Percentiles rank a stretch among this genome's conserved stretches.
Evolutionary conservation across 2,888 invertebrate genomes (phyloP).

Genomic region (Ormyrus nitidulus): DNA sequence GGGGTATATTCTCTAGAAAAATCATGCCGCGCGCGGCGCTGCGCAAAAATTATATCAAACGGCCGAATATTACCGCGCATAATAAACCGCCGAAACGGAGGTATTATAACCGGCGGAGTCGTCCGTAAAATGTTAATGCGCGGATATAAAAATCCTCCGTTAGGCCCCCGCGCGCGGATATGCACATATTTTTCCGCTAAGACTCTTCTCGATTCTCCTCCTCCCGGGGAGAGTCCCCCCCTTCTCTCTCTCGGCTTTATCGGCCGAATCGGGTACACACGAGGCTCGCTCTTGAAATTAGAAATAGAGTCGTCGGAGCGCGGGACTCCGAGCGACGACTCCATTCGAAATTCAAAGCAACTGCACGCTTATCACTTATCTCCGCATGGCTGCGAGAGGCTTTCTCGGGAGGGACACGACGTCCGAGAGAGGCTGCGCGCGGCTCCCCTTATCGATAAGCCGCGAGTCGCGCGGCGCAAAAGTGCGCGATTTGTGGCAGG

Average conservation of each 20-base stretch:
- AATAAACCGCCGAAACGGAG: no score
- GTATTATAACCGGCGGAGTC: no score
- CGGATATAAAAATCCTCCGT: no score
- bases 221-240: no score
- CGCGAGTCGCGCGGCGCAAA: no score
- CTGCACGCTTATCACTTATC: slow-evolving; percentile 36
- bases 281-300: slow-evolving; percentile 23
- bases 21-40: no score
- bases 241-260: neutral
- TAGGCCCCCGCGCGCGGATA: no score
- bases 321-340: slow-evolving; percentile 15
- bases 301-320: slow-evolving; percentile 49
- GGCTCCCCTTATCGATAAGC: slow-evolving; percentile 33
- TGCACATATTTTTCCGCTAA: no score
- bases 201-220: no score
- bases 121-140: slow-evolving; percentile 5
- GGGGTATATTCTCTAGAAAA: no score
- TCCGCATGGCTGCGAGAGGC: neutral
- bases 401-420: neutral
- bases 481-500: neutral
- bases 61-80: no score
- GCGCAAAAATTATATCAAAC: no score
- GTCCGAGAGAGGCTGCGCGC: neutral
- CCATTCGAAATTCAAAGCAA: slow-evolving; percentile 47
- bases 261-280: slow-evolving; percentile 19